These are phyloP conservation scores for Scartelaos histophorus DNA, from an alignment of 2,113 vertebrate genomes.

Conservation along the genomic window DNA sequence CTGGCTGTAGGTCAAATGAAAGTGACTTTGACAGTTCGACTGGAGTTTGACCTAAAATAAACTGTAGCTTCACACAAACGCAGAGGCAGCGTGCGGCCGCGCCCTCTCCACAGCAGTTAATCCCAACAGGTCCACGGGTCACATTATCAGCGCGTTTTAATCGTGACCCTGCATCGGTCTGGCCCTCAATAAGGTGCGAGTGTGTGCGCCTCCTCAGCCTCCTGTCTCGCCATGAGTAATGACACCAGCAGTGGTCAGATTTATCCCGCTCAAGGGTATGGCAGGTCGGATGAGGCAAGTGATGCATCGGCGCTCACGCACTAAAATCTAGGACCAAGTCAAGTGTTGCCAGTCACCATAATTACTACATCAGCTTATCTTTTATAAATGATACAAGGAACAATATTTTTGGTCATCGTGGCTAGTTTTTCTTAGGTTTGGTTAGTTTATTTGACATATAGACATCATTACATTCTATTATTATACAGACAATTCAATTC, in stretches of 20 bases:
- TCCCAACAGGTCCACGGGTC: constrained; percentile 44
- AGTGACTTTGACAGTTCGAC: constrained; percentile 12
- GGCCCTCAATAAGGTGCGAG: constrained; percentile 35
- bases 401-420: too few species aligned
- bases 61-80: background rate
- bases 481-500: too few species aligned
- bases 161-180: constrained; percentile 51
- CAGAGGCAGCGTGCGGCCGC: background rate
- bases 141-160: constrained; percentile 56
- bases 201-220: constrained; percentile 33
- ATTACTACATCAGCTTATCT: too few species aligned
- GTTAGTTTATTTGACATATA: too few species aligned
- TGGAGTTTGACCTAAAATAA: background rate
- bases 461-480: too few species aligned
- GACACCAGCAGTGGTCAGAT: constrained; percentile 32
- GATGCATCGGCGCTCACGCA: constrained; percentile 29
- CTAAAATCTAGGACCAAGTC: constrained; percentile 3
- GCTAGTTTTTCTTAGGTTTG: too few species aligned
- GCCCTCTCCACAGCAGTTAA: constrained; percentile 33
- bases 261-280: constrained; percentile 39
- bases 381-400: too few species aligned
- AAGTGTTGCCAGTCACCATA: constrained; percentile 3
- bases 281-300: constrained; percentile 34
- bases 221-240: constrained; percentile 47
- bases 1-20: background rate